Conservation (phyloP, 2,797 vertebrate genomes). For the Typhlichthys subterraneus region DNA sequence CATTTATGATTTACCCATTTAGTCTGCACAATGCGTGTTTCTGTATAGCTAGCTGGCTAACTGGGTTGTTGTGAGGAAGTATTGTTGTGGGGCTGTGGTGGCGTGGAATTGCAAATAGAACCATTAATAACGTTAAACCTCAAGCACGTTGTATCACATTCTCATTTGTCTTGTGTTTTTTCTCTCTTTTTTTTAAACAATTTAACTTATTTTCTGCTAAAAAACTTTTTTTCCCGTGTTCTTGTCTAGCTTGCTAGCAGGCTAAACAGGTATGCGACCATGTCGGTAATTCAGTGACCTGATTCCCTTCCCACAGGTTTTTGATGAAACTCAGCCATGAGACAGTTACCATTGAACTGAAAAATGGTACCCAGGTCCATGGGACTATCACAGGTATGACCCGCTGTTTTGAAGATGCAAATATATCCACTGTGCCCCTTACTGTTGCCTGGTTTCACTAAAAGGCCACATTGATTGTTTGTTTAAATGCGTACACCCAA, state of each 20-base stretch:
- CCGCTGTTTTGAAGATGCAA: background rate
- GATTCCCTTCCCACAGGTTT: slow-evolving; percentile 78
- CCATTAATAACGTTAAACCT: background rate
- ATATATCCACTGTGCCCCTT: too few species aligned
- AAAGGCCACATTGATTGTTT: too few species aligned
- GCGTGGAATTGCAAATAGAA: background rate
- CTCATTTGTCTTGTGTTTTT: too few species aligned
- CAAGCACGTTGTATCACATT: too few species aligned
- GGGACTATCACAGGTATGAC: slow-evolving; percentile 94
- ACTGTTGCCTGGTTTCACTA: too few species aligned
- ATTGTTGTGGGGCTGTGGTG: background rate
- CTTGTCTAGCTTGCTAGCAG: too few species aligned
- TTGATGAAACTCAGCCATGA: slow-evolving; percentile 99
- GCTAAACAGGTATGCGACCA: too few species aligned
- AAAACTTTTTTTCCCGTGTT: too few species aligned
- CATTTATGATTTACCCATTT: background rate
- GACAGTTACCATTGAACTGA: slow-evolving; percentile 97
- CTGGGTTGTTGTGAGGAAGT: background rate
- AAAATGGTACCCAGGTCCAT: slow-evolving; percentile 98
- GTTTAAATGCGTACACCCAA: too few species aligned
- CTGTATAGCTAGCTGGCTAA: background rate
- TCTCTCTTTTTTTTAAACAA: too few species aligned
- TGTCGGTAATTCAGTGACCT: background rate
- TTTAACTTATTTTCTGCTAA: too few species aligned
- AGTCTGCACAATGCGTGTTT: background rate